Evolutionary conservation across 2,113 vertebrate genomes (phyloP).

Genomic region (Dipodomys merriami): DNA sequence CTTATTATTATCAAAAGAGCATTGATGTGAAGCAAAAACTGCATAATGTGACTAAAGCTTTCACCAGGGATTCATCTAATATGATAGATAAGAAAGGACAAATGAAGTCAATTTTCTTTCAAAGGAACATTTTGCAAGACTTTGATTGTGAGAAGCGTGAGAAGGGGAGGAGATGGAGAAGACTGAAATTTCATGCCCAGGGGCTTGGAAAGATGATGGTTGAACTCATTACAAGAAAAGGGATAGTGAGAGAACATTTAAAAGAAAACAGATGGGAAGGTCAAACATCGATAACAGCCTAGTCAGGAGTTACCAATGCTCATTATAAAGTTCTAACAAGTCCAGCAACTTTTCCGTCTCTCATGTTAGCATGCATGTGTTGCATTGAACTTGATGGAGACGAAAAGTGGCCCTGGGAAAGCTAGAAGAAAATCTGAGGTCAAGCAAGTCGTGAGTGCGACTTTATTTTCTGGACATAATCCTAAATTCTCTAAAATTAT

Average conservation of each 20-base stretch:
- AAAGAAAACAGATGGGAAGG: slow-evolving; percentile 76
- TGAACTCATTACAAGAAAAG: slow-evolving; percentile 71
- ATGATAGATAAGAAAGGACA: slow-evolving; percentile 54
- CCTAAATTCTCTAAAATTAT: background rate
- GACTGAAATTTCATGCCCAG: slow-evolving; percentile 70
- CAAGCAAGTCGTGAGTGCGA: background rate
- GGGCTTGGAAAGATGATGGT: slow-evolving; percentile 62
- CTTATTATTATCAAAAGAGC: background rate
- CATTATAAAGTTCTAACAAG: background rate
- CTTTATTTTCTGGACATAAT: background rate
- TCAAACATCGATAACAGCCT: slow-evolving; percentile 6
- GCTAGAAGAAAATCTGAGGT: background rate
- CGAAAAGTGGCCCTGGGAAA: background rate
- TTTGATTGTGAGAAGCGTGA: slow-evolving; percentile 67
- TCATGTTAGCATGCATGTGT: background rate
- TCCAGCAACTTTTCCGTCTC: background rate
- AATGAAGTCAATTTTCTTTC: slow-evolving; percentile 62
- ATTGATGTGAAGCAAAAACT: background rate
- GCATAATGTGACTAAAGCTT: slow-evolving; percentile 27
- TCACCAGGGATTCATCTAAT: slow-evolving; percentile 41
- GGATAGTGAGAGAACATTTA: slow-evolving; percentile 69
- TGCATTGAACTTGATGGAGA: background rate
- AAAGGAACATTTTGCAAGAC: slow-evolving; percentile 67
- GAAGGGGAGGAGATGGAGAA: slow-evolving; percentile 40
- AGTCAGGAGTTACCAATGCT: background rate